These are phyloP conservation scores for Porites cylindrica DNA, from an alignment of 92 coral and sea anemone genomes.

Conservation along the genomic window DNA sequence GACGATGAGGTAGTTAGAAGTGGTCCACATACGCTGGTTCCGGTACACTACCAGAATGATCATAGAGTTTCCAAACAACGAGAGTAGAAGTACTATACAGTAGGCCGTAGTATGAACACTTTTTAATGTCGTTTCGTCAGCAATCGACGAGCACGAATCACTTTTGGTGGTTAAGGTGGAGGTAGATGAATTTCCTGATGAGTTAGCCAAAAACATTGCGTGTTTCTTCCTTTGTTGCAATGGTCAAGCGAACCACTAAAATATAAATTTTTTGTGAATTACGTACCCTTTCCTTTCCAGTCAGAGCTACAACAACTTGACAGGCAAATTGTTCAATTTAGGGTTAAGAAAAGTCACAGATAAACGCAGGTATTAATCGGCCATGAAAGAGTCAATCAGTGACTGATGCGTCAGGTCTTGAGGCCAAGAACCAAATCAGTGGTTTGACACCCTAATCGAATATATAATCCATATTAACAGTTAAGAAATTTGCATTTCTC, in stretches of 20 bases:
- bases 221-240: not conserved
- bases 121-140: conserved; percentile 21
- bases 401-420: not conserved
- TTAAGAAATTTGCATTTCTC: conserved; percentile 26
- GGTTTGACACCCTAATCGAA: not conserved
- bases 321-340: not conserved
- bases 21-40: conserved; percentile 60
- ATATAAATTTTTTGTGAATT: not conserved
- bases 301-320: not conserved
- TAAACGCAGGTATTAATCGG: conserved; percentile 23
- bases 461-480: not conserved
- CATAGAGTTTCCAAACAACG: conserved; percentile 53
- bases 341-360: not conserved
- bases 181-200: not conserved
- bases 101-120: conserved; percentile 46
- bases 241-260: not conserved
- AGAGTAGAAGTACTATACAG: conserved; percentile 46
- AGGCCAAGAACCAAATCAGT: not conserved
- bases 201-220: conserved; percentile 16
- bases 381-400: not conserved
- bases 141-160: not conserved
- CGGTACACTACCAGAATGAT: conserved; percentile 51
- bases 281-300: not conserved
- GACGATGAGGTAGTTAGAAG: conserved; percentile 61
- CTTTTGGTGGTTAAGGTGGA: not conserved